Conservation (phyloP, 2,797 vertebrate genomes). For the Danionella dracula region DNA sequence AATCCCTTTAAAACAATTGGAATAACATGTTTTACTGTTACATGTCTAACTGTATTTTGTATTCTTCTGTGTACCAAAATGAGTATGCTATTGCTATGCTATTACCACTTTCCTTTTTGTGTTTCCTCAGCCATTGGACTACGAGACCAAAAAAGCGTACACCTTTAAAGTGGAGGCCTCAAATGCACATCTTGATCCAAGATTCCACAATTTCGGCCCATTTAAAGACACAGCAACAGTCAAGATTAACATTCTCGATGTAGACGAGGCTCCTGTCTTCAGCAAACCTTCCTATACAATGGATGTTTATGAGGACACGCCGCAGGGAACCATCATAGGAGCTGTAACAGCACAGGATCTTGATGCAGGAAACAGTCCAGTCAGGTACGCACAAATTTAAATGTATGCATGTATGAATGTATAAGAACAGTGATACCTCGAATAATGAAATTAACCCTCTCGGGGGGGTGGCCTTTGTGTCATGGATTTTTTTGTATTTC, state of each 20-base stretch:
- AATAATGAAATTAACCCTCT: too few species aligned
- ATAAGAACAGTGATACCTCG: too few species aligned
- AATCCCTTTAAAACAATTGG: too few species aligned
- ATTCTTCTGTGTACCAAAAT: too few species aligned
- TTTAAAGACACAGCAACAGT: constrained; percentile 97
- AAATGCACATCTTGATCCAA: constrained; percentile 85
- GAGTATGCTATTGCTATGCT: too few species aligned
- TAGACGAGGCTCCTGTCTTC: constrained; percentile 94
- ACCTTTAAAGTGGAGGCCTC: constrained; percentile 96
- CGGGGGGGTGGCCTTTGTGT: too few species aligned
- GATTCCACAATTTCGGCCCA: constrained; percentile 86
- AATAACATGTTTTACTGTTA: too few species aligned
- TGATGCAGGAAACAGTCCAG: constrained; percentile 84
- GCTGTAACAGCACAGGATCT: constrained; percentile 95
- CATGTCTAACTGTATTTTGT: too few species aligned
- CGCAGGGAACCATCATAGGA: constrained; percentile 89
- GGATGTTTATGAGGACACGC: constrained; percentile 96
- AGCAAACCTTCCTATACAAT: constrained; percentile 87
- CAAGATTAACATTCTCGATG: constrained; percentile 92
- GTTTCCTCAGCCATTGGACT: constrained; percentile 80
- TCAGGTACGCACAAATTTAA: constrained; percentile 89
- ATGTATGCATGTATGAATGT: too few species aligned
- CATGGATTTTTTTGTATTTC: too few species aligned
- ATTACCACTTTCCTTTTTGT: background rate
- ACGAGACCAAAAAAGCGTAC: constrained; percentile 93